Evolutionary conservation across 2,888 invertebrate genomes (phyloP).

Genomic region (Orthosia incerta): DNA sequence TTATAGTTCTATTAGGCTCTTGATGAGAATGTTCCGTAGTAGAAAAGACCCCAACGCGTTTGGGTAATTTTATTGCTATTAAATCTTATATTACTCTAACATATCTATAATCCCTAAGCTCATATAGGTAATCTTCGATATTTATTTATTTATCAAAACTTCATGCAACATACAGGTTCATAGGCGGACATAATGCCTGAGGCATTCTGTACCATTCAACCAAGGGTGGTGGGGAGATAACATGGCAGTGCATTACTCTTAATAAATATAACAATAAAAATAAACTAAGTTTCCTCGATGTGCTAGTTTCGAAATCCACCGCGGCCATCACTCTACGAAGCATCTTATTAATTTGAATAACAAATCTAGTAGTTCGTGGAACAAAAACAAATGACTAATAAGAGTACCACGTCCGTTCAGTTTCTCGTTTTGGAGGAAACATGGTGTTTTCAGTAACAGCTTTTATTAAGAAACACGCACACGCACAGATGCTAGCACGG

Average conservation of each 20-base stretch:
- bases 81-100: too few species aligned
- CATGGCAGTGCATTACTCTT: too few species aligned
- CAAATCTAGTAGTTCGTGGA: slow-evolving; percentile 33
- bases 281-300: not conserved
- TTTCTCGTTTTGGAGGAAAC: slow-evolving; percentile 24
- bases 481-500: not conserved
- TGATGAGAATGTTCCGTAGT: not conserved
- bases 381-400: slow-evolving; percentile 41
- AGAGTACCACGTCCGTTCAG: not conserved
- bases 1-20: too few species aligned
- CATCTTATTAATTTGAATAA: slow-evolving; percentile 34
- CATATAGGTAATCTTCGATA: too few species aligned
- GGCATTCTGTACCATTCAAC: too few species aligned
- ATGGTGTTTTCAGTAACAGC: slow-evolving; percentile 8
- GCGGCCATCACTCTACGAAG: not conserved
- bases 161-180: too few species aligned
- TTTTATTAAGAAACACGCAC: slow-evolving; percentile 6
- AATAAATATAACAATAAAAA: not conserved
- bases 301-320: not conserved
- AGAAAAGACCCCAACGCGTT: slow-evolving; percentile 10
- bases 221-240: too few species aligned
- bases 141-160: too few species aligned
- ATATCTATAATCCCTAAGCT: too few species aligned
- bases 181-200: too few species aligned
- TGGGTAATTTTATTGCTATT: too few species aligned